phyloP scores from a whole-genome alignment of 2,113 vertebrate genomes.

The Boleophthalmus pectinirostris region DNA sequence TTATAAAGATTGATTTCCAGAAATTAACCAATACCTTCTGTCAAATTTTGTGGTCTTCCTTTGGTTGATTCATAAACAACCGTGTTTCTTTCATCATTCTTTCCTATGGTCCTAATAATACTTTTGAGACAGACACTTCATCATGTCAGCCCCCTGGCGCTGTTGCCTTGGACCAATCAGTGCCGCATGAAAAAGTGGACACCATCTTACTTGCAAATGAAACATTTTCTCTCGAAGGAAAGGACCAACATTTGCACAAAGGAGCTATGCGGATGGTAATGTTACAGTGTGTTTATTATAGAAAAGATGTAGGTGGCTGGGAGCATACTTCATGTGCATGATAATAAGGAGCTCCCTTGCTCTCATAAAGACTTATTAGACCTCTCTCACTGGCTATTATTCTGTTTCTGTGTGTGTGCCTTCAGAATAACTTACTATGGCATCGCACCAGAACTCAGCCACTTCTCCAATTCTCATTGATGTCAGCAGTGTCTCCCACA shows the following conservation, averaged over 20 bases:
- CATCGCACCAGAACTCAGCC: conserved; percentile 88
- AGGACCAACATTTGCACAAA: conserved; percentile 21
- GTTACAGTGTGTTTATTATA: conserved; percentile 31
- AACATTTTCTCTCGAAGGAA: conserved; percentile 21
- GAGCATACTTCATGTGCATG: conserved; percentile 37
- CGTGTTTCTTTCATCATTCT: not conserved
- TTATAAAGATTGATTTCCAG: not conserved
- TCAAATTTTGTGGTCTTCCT: not conserved
- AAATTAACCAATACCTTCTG: not conserved
- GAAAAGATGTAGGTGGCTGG: conserved; percentile 34
- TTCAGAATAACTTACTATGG: conserved; percentile 74
- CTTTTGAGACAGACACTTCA: conserved; percentile 22
- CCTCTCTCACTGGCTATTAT: conserved; percentile 14
- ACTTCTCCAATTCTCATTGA: conserved; percentile 88
- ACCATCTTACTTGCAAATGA: conserved; percentile 56
- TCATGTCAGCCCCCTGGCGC: conserved; percentile 31
- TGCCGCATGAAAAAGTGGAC: conserved; percentile 19
- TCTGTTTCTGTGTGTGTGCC: not conserved
- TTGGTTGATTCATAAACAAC: not conserved
- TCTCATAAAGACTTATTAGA: conserved; percentile 40
- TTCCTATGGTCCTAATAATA: not conserved
- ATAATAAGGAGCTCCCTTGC: not conserved
- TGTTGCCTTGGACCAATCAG: conserved; percentile 32
- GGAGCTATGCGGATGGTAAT: conserved; percentile 17
- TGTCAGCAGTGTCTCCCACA: conserved; percentile 84